Percentiles rank a stretch among this genome's conserved stretches.
Conservation (phyloP, 2,797 vertebrate species). For the Psittacula derbiana region DNA sequence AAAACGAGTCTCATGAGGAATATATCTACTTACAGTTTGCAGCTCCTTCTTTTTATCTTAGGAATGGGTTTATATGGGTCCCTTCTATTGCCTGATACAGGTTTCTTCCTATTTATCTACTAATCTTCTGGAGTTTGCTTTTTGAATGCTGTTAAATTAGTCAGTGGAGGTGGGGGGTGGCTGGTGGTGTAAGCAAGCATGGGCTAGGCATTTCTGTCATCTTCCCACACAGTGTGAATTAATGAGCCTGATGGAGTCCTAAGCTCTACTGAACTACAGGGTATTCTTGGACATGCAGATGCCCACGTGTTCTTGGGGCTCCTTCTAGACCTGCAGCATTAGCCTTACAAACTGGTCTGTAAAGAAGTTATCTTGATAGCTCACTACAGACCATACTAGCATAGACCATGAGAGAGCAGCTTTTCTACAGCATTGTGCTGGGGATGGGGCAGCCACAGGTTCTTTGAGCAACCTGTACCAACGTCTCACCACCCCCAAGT, state of each 20-base stretch:
- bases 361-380: neutral
- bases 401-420: neutral
- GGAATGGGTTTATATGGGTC: neutral
- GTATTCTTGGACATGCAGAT: neutral
- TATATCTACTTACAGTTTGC: neutral
- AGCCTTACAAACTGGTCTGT: neutral
- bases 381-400: neutral
- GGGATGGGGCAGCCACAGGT: neutral
- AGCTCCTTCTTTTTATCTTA: neutral
- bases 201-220: neutral
- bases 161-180: neutral
- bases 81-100: neutral
- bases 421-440: neutral
- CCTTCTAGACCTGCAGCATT: neutral
- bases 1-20: neutral
- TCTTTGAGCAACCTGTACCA: neutral
- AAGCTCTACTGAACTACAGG: neutral
- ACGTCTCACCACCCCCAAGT: neutral
- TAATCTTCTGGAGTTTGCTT: neutral
- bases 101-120: neutral
- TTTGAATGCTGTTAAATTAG: neutral
- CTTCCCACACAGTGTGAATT: neutral
- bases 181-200: neutral
- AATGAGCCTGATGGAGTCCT: neutral
- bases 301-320: neutral